Evolutionary conservation across 30 jellyfish, hydroid and myxozoan species (phyloP), one percentile per base, ranked within the genome.

Genomic region (Morbakka virulenta): DNA sequence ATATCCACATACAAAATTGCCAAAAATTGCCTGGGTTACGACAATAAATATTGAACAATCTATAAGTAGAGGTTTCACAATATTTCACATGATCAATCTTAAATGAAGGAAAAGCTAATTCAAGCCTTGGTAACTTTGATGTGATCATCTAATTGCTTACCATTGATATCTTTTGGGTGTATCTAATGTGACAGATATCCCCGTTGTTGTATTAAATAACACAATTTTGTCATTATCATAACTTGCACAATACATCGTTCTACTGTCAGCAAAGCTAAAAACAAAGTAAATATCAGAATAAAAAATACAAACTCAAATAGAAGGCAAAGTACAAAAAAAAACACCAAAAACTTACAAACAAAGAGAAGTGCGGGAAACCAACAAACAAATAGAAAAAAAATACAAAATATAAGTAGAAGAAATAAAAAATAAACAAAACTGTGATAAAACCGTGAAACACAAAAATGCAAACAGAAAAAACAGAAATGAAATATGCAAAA

Each of bases 221-320:
- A 77, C 48, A 36, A 77, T 30, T 35, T 77, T 77, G 63, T 77
- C 88, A 27, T 77, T 77, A 41, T 77, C 80, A 27, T 77, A 77
- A 63, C 88, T 77, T 20, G 88, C 80, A 29, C 88, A 77, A 28
- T 77, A 77, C 32, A 77, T 51, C 0, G 88, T 62, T 12, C 88
- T 74, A 72, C 80, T 63, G 30, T 77, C 88, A 25, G 88, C 88
- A 47, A 77, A 77, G 29, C 88, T 77, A 23, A 9, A 63, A 64
- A 14, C n/a, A 69, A 1, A 14, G 28, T 41, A 12, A 31, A 34
- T 3, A 28, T 30, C 4, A 4, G 9, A 53, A 14, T 14, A 53
- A 9, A 11, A 11, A 4, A 53, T 21, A 53, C 4, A 21, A 26
- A 11, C 4, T 14, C 4, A 4, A 11, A 53, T 4, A 53, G 31